Evolutionary conservation across 2,797 vertebrate species (phyloP).

Genomic region (Tragelaphus eurycerus): DNA sequence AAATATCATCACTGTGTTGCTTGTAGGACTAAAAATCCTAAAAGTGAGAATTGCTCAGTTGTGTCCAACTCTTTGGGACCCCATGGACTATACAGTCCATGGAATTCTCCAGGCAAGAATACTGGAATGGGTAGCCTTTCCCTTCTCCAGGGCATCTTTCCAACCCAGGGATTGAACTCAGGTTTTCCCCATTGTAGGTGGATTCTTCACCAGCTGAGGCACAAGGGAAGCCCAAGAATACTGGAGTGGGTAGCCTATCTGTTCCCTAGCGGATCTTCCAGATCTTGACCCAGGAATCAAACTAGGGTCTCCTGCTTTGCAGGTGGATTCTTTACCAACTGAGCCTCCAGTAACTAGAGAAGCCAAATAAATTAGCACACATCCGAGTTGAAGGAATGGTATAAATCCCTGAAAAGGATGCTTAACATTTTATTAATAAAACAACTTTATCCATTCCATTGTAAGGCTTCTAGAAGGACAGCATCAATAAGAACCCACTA

Average conservation of each 20-base stretch:
- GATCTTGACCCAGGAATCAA: not conserved
- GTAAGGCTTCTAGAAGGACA: not conserved
- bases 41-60: not conserved
- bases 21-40: not conserved
- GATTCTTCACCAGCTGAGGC: not conserved
- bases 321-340: not conserved
- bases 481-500: not conserved
- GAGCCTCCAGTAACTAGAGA: not conserved
- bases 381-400: not conserved
- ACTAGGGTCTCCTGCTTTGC: not conserved
- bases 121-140: not conserved
- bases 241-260: not conserved
- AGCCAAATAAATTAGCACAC: not conserved
- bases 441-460: not conserved
- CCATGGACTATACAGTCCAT: not conserved
- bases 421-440: not conserved
- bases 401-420: not conserved
- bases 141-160: not conserved
- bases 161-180: not conserved
- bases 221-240: not conserved
- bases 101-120: not conserved
- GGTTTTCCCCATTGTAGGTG: not conserved
- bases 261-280: not conserved
- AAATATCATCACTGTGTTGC: not conserved
- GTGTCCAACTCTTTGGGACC: not conserved